phyloP scores from a whole-genome alignment of 92 coral and sea anemone species.

The Micromussa lordhowensis region DNA sequence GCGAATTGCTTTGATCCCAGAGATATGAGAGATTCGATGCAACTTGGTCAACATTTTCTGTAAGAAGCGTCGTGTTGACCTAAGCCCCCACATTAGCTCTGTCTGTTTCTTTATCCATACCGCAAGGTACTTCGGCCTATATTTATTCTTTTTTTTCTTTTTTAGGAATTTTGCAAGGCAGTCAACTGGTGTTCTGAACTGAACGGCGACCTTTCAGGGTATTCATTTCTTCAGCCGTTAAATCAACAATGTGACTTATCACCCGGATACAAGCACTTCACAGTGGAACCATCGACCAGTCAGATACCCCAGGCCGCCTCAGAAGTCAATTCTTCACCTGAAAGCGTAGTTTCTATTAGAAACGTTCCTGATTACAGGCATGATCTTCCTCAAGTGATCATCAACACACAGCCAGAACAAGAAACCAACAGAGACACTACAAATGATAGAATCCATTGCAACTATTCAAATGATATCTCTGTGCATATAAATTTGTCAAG shows the following conservation, averaged over 20 bases:
- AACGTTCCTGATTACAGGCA: background rate
- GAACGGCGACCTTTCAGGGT: background rate
- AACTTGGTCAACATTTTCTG: background rate
- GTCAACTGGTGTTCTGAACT: constrained; percentile 48
- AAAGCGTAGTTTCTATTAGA: constrained; percentile 4
- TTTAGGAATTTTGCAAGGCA: constrained; percentile 31
- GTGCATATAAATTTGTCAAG: background rate
- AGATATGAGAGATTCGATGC: background rate
- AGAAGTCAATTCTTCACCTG: background rate
- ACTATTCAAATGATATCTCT: background rate
- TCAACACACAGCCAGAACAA: background rate
- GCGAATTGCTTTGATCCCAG: background rate
- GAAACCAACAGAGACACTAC: background rate
- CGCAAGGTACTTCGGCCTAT: background rate
- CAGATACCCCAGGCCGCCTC: background rate
- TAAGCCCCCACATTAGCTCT: too few relatives aligned
- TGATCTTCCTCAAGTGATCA: background rate
- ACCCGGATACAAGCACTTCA: background rate
- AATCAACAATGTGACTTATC: background rate
- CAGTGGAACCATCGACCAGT: background rate
- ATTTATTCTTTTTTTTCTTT: background rate
- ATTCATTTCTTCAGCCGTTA: background rate
- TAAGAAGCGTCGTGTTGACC: too few relatives aligned
- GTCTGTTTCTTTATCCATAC: background rate
- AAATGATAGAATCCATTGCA: background rate